phyloP scores from a whole-genome alignment of 1,140 invertebrate species.

The Leptopilina boulardi region DNA sequence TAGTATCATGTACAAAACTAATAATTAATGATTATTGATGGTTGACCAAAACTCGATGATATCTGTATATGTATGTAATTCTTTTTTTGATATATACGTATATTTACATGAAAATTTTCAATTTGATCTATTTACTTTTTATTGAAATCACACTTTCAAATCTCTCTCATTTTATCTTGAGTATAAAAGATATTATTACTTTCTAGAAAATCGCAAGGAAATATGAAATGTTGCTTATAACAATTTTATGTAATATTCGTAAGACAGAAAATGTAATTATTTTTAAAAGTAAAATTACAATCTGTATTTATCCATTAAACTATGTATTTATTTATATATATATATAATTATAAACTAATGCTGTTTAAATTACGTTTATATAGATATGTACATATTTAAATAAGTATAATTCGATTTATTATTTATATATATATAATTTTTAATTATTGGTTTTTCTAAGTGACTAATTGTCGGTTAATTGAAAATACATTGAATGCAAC shows the following conservation, averaged over 20 bases:
- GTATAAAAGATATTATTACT: not conserved
- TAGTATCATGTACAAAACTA: conserved; percentile 1
- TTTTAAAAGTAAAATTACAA: not conserved
- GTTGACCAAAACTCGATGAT: not conserved
- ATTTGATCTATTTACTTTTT: not conserved
- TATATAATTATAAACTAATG: too few relatives aligned
- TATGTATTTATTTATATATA: too few relatives aligned
- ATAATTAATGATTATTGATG: conserved; percentile 33
- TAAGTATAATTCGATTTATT: too few relatives aligned
- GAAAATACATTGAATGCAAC: too few relatives aligned
- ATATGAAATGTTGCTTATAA: not conserved
- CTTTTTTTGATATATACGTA: not conserved
- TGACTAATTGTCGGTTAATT: too few relatives aligned
- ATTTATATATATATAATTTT: too few relatives aligned
- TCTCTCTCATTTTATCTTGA: not conserved
- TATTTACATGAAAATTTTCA: not conserved
- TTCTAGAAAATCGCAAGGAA: not conserved
- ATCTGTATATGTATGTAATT: not conserved
- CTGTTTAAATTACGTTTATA: too few relatives aligned
- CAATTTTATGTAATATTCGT: not conserved
- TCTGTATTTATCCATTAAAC: too few relatives aligned
- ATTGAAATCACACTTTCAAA: not conserved
- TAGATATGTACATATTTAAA: too few relatives aligned
- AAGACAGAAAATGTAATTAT: not conserved
- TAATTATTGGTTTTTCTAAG: too few relatives aligned